A percentile compares a stretch with the other conserved stretches of the same genome.
These are phyloP conservation scores for Gastrophryne carolinensis DNA, from an alignment of 2,797 vertebrate genomes.

Conservation along the genomic window DNA sequence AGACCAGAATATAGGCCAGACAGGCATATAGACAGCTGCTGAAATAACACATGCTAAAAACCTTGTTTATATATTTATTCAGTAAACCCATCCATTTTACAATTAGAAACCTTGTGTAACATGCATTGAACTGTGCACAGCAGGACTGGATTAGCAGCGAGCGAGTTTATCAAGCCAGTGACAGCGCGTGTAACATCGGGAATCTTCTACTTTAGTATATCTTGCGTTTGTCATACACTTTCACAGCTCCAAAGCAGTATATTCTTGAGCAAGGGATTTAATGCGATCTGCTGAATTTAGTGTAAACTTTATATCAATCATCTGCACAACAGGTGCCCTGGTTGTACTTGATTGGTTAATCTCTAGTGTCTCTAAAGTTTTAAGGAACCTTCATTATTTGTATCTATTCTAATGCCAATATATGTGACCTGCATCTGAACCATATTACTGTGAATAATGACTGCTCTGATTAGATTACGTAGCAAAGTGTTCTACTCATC, in stretches of 20 bases:
- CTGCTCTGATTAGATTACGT: not conserved
- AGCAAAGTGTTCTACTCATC: no score
- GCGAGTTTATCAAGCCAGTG: slow-evolving; percentile 15
- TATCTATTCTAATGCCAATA: not conserved
- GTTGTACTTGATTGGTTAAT: not conserved
- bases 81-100: no score
- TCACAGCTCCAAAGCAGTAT: not conserved
- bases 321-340: not conserved
- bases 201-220: slow-evolving; percentile 22
- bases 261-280: slow-evolving; percentile 12
- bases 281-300: not conserved
- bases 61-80: no score
- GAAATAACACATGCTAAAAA: no score
- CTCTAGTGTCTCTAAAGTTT: not conserved
- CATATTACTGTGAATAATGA: not conserved
- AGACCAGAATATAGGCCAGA: no score
- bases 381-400: not conserved
- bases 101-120: not conserved
- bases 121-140: not conserved
- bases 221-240: not conserved
- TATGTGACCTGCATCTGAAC: not conserved
- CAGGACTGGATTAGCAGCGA: not conserved
- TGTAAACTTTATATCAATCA: not conserved
- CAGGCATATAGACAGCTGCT: no score
- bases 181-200: slow-evolving; percentile 19